Evolutionary conservation across 2,888 invertebrate species (phyloP), one percentile per base, ranked within the genome.

Genomic region (Leptothorax acervorum): DNA sequence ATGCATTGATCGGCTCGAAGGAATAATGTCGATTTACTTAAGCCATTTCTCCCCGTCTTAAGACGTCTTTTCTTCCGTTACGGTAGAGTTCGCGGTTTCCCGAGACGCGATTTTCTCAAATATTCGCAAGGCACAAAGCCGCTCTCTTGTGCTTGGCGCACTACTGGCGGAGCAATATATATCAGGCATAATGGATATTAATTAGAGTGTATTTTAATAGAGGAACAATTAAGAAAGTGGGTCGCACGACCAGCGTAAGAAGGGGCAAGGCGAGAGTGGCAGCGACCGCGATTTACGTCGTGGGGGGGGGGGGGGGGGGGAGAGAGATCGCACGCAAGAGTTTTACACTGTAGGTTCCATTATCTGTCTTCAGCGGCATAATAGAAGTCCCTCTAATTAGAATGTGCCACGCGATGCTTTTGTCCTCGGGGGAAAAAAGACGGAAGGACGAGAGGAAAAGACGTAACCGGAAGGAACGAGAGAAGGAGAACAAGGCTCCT

Each of bases 211-310:
- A 92, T 92, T 93, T 93, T 93, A 92, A 92, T 93, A 91, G 91
- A 88, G 91, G 92, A 89, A 92, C 92, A 93, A 93, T 93, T 92
- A 93, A 91, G 93, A 91, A 94, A 94, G 91, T 93, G 89, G 93
- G 92, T 92, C 92, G 92, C 79, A 55, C 62, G 63, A 70, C 48
- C 65, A 70, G 57, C 39, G 48, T 42, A 83, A 60, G 79, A 66
- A 85, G 82, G 57, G 79, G 84, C 86, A 73, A 82, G 73, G 71
- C 55, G 57, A 35, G 76, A 63, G 45, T 60, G 55, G 83, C 73
- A 71, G 65, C 74, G 82, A 65, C 71, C 81, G 85, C 90, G 90
- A 92, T 92, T 90, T 89, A 90, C 86, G 87, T 63, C 57, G 57
- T 28, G 48, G 73, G 39, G 42, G 76, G 55, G 23, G 70, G 70